phyloP scores from a whole-genome alignment of 2,113 vertebrate species.

The Cryptomyrus ogoouensis region DNA sequence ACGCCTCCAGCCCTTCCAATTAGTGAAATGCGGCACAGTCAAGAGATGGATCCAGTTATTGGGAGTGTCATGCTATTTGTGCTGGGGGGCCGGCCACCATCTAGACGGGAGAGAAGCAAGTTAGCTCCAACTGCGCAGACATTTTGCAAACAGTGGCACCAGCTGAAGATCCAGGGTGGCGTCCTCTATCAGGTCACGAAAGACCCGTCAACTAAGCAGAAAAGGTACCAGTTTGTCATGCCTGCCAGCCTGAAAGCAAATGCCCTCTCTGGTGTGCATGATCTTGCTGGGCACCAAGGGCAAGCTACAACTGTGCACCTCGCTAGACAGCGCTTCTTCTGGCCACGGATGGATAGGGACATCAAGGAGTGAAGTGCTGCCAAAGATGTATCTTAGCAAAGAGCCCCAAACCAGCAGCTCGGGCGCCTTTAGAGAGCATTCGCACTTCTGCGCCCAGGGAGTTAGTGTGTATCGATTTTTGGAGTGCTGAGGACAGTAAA shows the following conservation, averaged over 20 bases:
- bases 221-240: neutral
- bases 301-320: neutral
- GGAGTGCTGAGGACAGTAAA: neutral
- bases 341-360: constrained; percentile 16
- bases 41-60: neutral
- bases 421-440: neutral
- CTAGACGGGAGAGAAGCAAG: neutral
- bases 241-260: neutral
- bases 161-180: neutral
- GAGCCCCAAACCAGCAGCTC: neutral
- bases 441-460: neutral
- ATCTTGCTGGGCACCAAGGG: constrained; percentile 15
- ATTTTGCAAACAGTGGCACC: neutral
- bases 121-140: neutral
- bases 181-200: neutral
- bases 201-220: neutral
- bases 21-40: neutral
- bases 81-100: too few relatives aligned
- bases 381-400: neutral
- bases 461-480: neutral
- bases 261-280: constrained; percentile 16
- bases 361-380: constrained; percentile 4
- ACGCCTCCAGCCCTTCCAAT: neutral
- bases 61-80: neutral
- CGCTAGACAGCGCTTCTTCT: constrained; percentile 15